Conservation (phyloP, 2,797 vertebrate species). For the Sebastes kiyomatsui region DNA sequence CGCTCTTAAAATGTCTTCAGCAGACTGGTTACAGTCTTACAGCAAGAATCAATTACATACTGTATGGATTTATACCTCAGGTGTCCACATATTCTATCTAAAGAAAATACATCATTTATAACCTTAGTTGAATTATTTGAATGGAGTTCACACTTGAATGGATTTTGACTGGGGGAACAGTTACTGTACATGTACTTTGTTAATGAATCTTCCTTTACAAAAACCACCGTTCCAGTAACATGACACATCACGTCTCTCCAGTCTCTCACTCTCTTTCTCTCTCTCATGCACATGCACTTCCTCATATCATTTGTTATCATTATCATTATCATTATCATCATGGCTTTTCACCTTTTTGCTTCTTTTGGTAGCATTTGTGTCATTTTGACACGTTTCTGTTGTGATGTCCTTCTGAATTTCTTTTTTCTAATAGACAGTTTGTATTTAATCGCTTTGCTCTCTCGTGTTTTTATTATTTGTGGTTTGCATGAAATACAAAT, state of each 20-base stretch:
- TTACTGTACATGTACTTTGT: not conserved
- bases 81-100: not conserved
- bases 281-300: not conserved
- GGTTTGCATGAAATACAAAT: not conserved
- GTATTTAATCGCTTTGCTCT: not conserved
- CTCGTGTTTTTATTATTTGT: not conserved
- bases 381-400: not conserved
- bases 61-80: not conserved
- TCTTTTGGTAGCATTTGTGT: not conserved
- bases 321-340: not conserved
- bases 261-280: not conserved
- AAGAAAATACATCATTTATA: not conserved
- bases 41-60: not conserved
- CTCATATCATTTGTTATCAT: not conserved
- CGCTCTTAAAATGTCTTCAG: not conserved
- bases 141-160: slow-evolving; percentile 18
- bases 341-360: not conserved
- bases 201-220: slow-evolving; percentile 31
- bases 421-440: not conserved
- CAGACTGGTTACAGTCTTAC: not conserved
- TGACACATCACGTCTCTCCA: not conserved
- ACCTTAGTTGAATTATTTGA: not conserved
- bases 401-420: not conserved
- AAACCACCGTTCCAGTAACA: slow-evolving; percentile 7
- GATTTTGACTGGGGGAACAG: not conserved